Base-by-base conservation (phyloP, 2,888 invertebrate species). In the Acrocera orbiculus region DNA sequence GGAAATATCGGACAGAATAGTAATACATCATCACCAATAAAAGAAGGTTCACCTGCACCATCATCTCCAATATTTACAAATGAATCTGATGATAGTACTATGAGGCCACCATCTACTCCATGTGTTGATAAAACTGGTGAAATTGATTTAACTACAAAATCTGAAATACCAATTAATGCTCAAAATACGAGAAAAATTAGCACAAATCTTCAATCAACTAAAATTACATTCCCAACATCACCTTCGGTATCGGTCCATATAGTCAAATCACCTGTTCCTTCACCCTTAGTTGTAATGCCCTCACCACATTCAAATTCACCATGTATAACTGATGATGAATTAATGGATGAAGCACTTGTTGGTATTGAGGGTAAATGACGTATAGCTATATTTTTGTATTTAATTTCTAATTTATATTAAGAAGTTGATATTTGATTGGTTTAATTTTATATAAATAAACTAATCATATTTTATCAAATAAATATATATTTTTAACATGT, bases 291-390 rank as follows among this genome's bases (percentile, higher is more conserved):
- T 25, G 60, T 69, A 26, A 70, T 71, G 30, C 72, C 75, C 5
- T 77, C 79, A 5, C 66, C 67, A n/a, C 67, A 67, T 49, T 67
- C 47, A 20, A 42, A 41, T 38, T 79, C 81, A 5, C 80, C 82
- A 13, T 77, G 79, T 47, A 78, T 81, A 46, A 81, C 85, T 28
- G 87, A 87, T 51, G 87, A 89, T 55, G 87, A 87, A 30, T 11
- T 35, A 13, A 35, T 35, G 25, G 35, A 35, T 30, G 35, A 35
- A 35, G 29, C 35, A 15, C 20, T 35, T 13, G 26, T 35, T 14
- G 35, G 35, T 5, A 35, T 35, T n/a, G 26, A 26, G 11, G 35
- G 35, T 3, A 35, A 35, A 35, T 35, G 35, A 35, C 35, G 23
- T 17, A 15, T 28, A 17, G 34, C 34, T 16, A n/a, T 34, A 13